phyloP scores from a whole-genome alignment of 2,113 vertebrate species.

The Albula glossodonta region DNA sequence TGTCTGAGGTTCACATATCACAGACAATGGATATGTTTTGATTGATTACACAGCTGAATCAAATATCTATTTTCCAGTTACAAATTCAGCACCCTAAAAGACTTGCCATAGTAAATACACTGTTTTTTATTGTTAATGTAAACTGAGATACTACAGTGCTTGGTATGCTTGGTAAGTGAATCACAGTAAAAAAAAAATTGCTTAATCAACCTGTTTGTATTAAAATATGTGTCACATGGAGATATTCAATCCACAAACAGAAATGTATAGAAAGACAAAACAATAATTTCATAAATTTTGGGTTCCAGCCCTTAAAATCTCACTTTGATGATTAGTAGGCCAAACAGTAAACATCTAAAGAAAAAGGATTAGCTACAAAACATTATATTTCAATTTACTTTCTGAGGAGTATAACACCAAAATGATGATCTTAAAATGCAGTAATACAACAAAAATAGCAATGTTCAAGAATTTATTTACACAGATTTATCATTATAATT shows the following conservation, averaged over 20 bases:
- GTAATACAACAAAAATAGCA: not conserved
- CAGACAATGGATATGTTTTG: not conserved
- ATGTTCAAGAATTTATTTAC: not conserved
- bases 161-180: not conserved
- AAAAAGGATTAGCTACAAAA: not conserved
- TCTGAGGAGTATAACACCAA: not conserved
- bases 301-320: conserved; percentile 22
- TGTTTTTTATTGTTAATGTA: not conserved
- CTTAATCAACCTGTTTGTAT: not conserved
- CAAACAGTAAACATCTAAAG: conserved; percentile 12
- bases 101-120: not conserved
- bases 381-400: not conserved
- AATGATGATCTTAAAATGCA: not conserved
- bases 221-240: not conserved
- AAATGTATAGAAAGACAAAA: not conserved
- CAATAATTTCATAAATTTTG: conserved; percentile 1
- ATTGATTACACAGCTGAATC: not conserved
- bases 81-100: not conserved
- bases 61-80: not conserved
- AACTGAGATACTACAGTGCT: not conserved
- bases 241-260: not conserved
- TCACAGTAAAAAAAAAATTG: not conserved
- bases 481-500: not conserved
- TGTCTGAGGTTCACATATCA: not conserved
- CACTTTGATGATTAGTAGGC: not conserved